Percentiles rank a stretch among this genome's conserved stretches.
Evolutionary conservation across 2,888 invertebrate species (phyloP).

Genomic region (Thecocarcelia acutangulata): DNA sequence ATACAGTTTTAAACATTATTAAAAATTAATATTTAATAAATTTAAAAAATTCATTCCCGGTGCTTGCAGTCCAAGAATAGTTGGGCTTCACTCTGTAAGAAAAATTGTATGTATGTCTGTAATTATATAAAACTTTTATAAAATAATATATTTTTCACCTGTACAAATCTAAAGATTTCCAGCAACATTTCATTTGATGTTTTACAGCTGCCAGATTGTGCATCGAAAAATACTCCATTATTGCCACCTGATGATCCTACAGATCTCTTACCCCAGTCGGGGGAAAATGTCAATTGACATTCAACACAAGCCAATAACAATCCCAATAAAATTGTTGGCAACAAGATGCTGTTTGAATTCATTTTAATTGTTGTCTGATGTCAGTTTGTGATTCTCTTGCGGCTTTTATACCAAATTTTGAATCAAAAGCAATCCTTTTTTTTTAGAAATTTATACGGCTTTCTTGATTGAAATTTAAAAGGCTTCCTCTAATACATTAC

Average conservation of each 20-base stretch:
- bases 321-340: slow-evolving; percentile 73
- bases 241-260: slow-evolving; percentile 65
- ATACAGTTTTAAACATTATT: not conserved
- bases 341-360: slow-evolving; percentile 75
- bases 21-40: not conserved
- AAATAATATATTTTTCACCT: slow-evolving; percentile 70
- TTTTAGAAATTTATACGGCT: slow-evolving; percentile 47
- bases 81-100: slow-evolving; percentile 75
- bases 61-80: slow-evolving; percentile 78
- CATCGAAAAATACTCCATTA: slow-evolving; percentile 74
- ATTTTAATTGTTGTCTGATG: slow-evolving; percentile 70
- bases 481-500: not conserved
- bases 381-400: not conserved
- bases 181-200: slow-evolving; percentile 79
- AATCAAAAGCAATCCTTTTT: slow-evolving; percentile 14
- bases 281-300: slow-evolving; percentile 78
- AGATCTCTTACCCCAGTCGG: slow-evolving; percentile 79
- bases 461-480: slow-evolving; percentile 25
- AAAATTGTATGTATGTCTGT: not conserved
- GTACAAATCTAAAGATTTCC: slow-evolving; percentile 79
- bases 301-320: slow-evolving; percentile 74
- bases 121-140: not conserved
- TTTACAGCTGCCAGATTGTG: slow-evolving; percentile 76
- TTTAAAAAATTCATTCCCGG: slow-evolving; percentile 72
- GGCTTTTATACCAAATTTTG: slow-evolving; percentile 55